Percentiles rank a stretch among this genome's conserved stretches.
These are phyloP conservation scores for Recurvirostra avosetta DNA, from an alignment of 2,113 vertebrate genomes.

Conservation along the genomic window DNA sequence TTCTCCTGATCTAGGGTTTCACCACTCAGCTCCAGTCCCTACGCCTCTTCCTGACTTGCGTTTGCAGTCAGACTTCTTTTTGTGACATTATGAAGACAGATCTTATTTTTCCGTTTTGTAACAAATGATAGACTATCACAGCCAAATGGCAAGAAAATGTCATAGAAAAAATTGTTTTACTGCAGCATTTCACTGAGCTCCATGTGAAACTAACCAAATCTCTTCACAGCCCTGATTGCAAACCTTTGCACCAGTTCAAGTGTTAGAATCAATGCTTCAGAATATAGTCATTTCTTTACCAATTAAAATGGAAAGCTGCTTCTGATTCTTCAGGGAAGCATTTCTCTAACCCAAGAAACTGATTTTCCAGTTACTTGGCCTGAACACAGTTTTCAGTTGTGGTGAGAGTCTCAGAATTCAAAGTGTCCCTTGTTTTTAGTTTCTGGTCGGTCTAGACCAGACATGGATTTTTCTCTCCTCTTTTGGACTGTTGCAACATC, in stretches of 20 bases:
- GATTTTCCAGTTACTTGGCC: constrained; percentile 75
- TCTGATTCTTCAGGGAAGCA: constrained; percentile 71
- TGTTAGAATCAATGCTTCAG: constrained; percentile 41
- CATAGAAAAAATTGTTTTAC: constrained; percentile 35
- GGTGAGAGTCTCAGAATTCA: constrained; percentile 74
- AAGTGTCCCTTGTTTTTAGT: constrained; percentile 74
- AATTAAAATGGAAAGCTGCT: constrained; percentile 70
- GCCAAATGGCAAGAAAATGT: constrained; percentile 48
- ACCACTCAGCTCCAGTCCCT: background rate
- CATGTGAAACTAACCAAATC: constrained; percentile 21
- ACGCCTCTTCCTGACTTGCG: background rate
- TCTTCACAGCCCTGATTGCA: constrained; percentile 25
- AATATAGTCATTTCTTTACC: constrained; percentile 62
- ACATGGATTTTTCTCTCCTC: constrained; percentile 64
- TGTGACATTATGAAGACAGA: constrained; percentile 17
- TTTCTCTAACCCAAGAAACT: constrained; percentile 72
- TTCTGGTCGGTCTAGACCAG: constrained; percentile 73
- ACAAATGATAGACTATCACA: constrained; percentile 55
- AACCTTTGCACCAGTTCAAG: constrained; percentile 45
- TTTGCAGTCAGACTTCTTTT: constrained; percentile 9
- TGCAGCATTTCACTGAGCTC: constrained; percentile 34
- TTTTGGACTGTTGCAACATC: constrained; percentile 65
- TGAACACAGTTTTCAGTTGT: constrained; percentile 71
- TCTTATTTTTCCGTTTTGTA: constrained; percentile 56
- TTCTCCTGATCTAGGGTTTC: constrained; percentile 33